Evolutionary conservation across 2,113 vertebrate species (phyloP).

Genomic region (Ranitomeya imitator): DNA sequence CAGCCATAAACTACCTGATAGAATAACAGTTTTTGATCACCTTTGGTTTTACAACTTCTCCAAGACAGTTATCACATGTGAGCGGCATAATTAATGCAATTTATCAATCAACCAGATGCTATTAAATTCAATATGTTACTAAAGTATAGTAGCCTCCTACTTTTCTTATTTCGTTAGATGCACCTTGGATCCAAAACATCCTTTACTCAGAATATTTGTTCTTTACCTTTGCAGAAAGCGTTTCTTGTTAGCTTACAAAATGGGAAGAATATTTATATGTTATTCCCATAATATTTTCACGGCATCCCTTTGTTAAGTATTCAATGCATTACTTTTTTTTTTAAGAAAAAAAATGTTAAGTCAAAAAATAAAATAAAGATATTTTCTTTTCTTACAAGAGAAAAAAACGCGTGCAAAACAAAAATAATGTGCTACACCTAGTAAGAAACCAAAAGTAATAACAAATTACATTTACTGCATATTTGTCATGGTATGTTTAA

Average conservation of each 20-base stretch:
- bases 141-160: not conserved
- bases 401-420: conserved; percentile 71
- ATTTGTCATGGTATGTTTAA: conserved; percentile 80
- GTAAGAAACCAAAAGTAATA: conserved; percentile 66
- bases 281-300: not conserved
- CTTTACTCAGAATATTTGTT: conserved; percentile 36
- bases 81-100: not conserved
- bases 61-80: not conserved
- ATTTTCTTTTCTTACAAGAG: conserved; percentile 64
- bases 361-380: conserved; percentile 63
- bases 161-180: not conserved
- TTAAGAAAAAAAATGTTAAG: conserved; percentile 8
- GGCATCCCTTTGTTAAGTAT: conserved; percentile 16
- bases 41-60: not conserved
- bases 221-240: not conserved
- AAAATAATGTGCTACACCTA: conserved; percentile 72
- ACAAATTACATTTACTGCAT: conserved; percentile 75
- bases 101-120: not conserved
- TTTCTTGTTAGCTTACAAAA: conserved; percentile 5
- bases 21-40: not conserved
- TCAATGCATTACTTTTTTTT: conserved; percentile 37
- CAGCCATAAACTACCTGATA: not conserved
- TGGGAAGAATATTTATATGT: not conserved
- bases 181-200: conserved; percentile 45
- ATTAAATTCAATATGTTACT: not conserved